A percentile compares a stretch with the other conserved stretches of the same genome.
Evolutionary conservation across 2,797 vertebrate genomes (phyloP).

Genomic region (Mionectes olivaceus): DNA sequence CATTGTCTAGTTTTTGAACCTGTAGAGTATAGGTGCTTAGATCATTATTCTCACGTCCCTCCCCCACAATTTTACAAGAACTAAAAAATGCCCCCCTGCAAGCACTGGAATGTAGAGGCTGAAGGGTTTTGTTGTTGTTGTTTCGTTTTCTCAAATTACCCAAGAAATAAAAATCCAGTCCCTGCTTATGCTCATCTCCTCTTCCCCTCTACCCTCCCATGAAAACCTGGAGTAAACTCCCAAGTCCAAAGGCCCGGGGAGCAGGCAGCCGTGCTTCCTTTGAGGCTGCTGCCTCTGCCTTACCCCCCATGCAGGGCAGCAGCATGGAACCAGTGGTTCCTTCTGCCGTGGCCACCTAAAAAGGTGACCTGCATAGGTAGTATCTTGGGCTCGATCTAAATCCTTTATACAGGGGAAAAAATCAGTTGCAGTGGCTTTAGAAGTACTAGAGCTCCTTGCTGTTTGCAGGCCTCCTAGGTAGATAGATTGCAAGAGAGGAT

Average conservation of each 20-base stretch:
- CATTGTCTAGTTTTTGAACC: neutral
- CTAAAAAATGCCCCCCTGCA: slow-evolving; percentile 61
- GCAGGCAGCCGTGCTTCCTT: neutral
- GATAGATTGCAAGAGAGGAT: neutral
- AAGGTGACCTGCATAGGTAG: neutral
- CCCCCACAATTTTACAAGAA: slow-evolving; percentile 31
- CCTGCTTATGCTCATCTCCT: neutral
- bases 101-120: slow-evolving; percentile 41
- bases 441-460: neutral
- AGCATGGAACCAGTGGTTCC: neutral
- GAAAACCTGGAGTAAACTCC: neutral
- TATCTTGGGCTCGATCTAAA: neutral
- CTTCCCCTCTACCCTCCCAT: neutral
- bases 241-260: accelerated
- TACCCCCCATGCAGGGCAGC: neutral
- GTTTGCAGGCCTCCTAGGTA: neutral
- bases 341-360: neutral
- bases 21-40: neutral
- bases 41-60: neutral
- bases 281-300: neutral
- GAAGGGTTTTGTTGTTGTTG: neutral
- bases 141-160: neutral
- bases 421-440: neutral
- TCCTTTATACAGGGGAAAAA: neutral
- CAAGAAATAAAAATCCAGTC: neutral